phyloP scores from a whole-genome alignment of 2,797 vertebrate genomes.

The Hapalemur alaotrensis region DNA sequence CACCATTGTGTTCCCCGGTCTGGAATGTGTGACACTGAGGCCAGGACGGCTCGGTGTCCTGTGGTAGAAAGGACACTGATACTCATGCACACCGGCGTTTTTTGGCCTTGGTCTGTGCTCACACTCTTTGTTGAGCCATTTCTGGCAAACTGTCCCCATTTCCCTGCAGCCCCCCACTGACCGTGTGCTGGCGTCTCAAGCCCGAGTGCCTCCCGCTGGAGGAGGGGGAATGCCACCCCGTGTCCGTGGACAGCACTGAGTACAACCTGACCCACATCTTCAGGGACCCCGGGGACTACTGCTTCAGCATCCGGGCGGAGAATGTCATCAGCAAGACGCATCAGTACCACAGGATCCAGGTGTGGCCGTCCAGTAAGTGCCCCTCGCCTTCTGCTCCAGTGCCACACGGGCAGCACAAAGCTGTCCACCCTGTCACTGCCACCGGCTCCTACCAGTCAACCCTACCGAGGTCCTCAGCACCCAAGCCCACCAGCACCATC shows the following conservation, averaged over 20 bases:
- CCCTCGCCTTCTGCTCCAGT: neutral
- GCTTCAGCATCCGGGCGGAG: slow-evolving; percentile 89
- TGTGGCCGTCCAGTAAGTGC: slow-evolving; percentile 87
- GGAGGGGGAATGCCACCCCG: slow-evolving; percentile 86
- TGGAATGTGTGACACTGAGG: neutral
- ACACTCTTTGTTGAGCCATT: neutral
- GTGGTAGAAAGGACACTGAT: neutral
- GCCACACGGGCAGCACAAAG: neutral
- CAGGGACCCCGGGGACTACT: slow-evolving; percentile 86
- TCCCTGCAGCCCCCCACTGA: slow-evolving; percentile 88
- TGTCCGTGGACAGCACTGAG: slow-evolving; percentile 85
- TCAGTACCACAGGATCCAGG: slow-evolving; percentile 88
- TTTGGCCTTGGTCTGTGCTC: neutral
- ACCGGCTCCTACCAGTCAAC: too few species aligned
- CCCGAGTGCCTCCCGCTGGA: slow-evolving; percentile 84
- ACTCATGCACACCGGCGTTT: neutral
- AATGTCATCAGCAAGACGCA: slow-evolving; percentile 89
- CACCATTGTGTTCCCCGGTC: too few species aligned
- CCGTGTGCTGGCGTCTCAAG: slow-evolving; percentile 92
- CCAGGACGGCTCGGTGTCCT: neutral
- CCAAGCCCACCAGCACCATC: accelerated
- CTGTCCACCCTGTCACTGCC: accelerated
- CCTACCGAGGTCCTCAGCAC: neutral
- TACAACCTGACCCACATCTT: slow-evolving; percentile 90
- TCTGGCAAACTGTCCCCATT: neutral